These are phyloP conservation scores for Imbricaverruca yamaguchii DNA, from an alignment of 2,888 invertebrate genomes.

Conservation along the genomic window DNA sequence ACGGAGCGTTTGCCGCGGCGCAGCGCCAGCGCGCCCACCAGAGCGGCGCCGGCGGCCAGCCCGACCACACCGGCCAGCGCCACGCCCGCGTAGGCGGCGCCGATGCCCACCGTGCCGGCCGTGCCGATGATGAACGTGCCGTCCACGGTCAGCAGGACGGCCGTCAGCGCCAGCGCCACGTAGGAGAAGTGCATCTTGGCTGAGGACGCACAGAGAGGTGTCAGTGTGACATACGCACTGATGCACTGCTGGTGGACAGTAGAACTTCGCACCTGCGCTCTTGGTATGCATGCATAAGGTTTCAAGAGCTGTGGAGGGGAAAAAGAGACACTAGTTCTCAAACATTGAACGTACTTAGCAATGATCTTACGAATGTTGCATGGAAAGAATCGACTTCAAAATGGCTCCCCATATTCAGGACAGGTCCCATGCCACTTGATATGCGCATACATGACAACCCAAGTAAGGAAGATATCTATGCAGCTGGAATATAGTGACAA, in stretches of 20 bases:
- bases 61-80: slow-evolving; percentile 16
- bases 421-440: too few species aligned
- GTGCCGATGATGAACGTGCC: slow-evolving; percentile 5
- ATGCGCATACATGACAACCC: too few species aligned
- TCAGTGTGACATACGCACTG: too few species aligned
- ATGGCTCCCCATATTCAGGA: too few species aligned
- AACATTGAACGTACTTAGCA: background rate
- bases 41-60: background rate
- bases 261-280: too few species aligned
- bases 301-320: background rate
- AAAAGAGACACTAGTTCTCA: background rate
- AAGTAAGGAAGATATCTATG: too few species aligned
- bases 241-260: too few species aligned
- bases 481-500: too few species aligned
- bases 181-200: background rate
- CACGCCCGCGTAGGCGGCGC: background rate
- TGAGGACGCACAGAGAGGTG: background rate
- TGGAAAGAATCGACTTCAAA: background rate
- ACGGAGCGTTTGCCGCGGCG: background rate
- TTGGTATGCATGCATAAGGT: background rate
- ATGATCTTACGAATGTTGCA: background rate
- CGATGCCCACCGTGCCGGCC: background rate
- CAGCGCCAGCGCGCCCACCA: background rate
- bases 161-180: background rate
- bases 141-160: background rate